Evolutionary conservation across 2,797 vertebrate genomes (phyloP).

Genomic region (Bradypodion pumilum): DNA sequence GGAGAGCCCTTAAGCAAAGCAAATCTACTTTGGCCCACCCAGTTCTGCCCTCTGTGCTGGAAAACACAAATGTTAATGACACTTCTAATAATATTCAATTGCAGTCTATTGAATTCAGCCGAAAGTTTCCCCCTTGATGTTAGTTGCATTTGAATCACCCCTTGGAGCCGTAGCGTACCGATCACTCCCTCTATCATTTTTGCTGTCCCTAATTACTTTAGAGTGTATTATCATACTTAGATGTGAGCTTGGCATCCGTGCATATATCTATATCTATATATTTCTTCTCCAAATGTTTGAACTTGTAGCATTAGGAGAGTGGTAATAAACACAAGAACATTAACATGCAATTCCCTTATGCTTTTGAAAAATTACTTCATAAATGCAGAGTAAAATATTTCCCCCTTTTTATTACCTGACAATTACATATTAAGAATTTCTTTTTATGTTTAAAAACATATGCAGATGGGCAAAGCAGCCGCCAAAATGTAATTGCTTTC

Average conservation of each 20-base stretch:
- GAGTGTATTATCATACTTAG: constrained; percentile 67
- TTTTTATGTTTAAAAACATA: constrained; percentile 87
- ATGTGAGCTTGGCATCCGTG: constrained; percentile 56
- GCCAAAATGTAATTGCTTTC: constrained; percentile 84
- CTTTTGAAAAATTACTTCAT: constrained; percentile 86
- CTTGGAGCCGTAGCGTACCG: background rate
- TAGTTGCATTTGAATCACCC: constrained; percentile 23
- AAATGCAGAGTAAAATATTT: constrained; percentile 84
- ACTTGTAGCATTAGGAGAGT: constrained; percentile 78
- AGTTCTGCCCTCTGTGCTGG: background rate
- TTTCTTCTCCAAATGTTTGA: constrained; percentile 57
- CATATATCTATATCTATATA: background rate
- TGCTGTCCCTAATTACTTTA: constrained; percentile 68
- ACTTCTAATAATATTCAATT: constrained; percentile 53
- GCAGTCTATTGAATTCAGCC: constrained; percentile 20
- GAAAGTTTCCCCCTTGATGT: constrained; percentile 26
- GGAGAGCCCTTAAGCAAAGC: background rate
- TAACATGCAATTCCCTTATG: constrained; percentile 83
- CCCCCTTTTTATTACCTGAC: constrained; percentile 84
- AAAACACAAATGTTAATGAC: constrained; percentile 17
- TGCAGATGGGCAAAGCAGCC: constrained; percentile 77
- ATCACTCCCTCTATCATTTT: constrained; percentile 36
- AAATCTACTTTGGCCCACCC: background rate
- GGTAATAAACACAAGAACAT: constrained; percentile 80
- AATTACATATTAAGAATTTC: constrained; percentile 87